Base-by-base conservation (phyloP, 2,888 invertebrate genomes). In the Psococerastis gibbosa region DNA sequence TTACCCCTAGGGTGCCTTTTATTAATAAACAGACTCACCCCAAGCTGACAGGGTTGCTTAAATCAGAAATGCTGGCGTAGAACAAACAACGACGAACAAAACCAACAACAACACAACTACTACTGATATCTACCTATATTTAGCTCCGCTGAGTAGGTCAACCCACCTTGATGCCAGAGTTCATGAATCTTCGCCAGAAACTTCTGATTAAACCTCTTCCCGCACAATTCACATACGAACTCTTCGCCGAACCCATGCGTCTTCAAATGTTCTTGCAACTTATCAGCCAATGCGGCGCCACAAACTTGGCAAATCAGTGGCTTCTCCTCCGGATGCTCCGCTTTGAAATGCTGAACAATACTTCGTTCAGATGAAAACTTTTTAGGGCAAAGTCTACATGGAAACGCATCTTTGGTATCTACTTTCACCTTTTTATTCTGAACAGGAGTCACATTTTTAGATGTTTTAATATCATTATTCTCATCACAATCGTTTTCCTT, bases 311-410 rank as follows among this genome's bases (percentile, higher is more conserved):
- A 38, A 22, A 38, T 38, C 11, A 38, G 20, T 17, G 38, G 20
- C 20, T 38, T 38, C 9, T 18, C n/a, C 3, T 20, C 38, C 4
- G 38, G 38, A 38, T 38, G 38, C 6, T 38, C 18, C 4, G 18
- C n/a, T 38, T 38, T 38, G 22, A 38, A 38, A 38, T 38, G 38
- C 38, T 18, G 15, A 3, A 38, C 38, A n/a, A 38, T 18, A 3
- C 38, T 20, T 18, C 38, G 17, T 20, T 38, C 38, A 22, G 13
- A 38, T 20, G 17, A 20, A 11, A 38, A 38, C n/a, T 15, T 20
- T 18, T 15, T 20, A 20, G n/a, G n/a, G 20, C 38, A 38, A 4
- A 38, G 20, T 5, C 38, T 3, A 11, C 38, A 38, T 5, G 38
- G 38, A 22, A 38, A 38, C 13, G n/a, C 20, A 18, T 38, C 38